Evolutionary conservation across 1,140 invertebrate species (phyloP).

Genomic region (Drosophila triauraria): DNA sequence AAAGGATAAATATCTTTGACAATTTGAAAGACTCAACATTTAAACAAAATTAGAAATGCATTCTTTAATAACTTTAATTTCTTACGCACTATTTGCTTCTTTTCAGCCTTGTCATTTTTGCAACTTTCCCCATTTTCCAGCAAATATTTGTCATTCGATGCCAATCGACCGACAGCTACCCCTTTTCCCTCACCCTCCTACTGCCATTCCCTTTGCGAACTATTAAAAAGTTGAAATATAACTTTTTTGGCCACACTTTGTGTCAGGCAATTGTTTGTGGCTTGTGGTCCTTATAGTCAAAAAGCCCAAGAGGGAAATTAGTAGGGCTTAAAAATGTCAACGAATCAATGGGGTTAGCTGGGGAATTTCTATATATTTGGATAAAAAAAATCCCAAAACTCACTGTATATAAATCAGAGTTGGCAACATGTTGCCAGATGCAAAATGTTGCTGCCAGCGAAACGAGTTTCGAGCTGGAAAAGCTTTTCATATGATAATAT

Average conservation of each 20-base stretch:
- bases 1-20: not conserved
- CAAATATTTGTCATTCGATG: slow-evolving; percentile 26
- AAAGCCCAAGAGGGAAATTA: slow-evolving; percentile 28
- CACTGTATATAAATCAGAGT: slow-evolving; percentile 22
- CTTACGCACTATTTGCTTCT: not conserved
- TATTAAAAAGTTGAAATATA: slow-evolving; percentile 40
- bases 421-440: slow-evolving; percentile 32
- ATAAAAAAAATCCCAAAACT: slow-evolving; percentile 18
- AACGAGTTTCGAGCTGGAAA: slow-evolving; percentile 49
- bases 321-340: slow-evolving; percentile 20
- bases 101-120: not conserved
- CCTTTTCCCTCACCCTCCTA: not conserved
- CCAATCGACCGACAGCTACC: not conserved
- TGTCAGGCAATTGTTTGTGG: slow-evolving; percentile 35
- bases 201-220: slow-evolving; percentile 1
- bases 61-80: not conserved
- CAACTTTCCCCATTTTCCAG: slow-evolving; percentile 5
- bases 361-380: slow-evolving; percentile 32
- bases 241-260: slow-evolving; percentile 36
- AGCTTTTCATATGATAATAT: slow-evolving; percentile 43
- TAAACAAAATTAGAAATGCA: not conserved
- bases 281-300: slow-evolving; percentile 4
- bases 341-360: slow-evolving; percentile 6
- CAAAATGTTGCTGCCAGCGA: slow-evolving; percentile 30
- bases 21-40: not conserved